phyloP scores from a whole-genome alignment of 2,888 invertebrate genomes.

The Chrysolina americana region DNA sequence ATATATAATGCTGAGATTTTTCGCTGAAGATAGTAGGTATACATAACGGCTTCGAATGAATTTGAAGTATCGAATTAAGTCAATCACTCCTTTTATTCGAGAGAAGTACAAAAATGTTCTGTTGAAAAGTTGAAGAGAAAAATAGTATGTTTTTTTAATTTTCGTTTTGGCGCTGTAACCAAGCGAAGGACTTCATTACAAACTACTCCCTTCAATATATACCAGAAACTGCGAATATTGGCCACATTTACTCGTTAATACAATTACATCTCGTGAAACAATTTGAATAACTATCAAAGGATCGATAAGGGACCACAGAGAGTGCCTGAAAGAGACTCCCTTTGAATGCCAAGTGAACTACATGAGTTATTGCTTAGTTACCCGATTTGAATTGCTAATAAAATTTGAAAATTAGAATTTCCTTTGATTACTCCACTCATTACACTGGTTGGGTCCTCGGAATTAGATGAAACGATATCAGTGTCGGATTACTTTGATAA shows the following conservation, averaged over 20 bases:
- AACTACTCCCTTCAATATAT: not conserved
- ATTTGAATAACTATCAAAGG: conserved; percentile 53
- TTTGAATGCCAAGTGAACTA: conserved; percentile 61
- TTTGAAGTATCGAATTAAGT: too few species aligned
- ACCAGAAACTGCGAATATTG: not conserved
- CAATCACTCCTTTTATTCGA: too few species aligned
- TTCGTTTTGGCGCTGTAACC: too few species aligned
- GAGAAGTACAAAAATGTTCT: too few species aligned
- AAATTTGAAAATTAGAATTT: conserved; percentile 63
- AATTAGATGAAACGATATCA: conserved; percentile 4
- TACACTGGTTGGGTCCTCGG: conserved; percentile 2
- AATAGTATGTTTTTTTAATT: too few species aligned
- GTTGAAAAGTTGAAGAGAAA: too few species aligned
- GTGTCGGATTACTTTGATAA: not conserved
- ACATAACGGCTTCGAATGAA: too few species aligned
- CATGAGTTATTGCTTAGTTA: conserved; percentile 63
- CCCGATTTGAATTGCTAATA: conserved; percentile 65
- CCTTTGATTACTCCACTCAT: conserved; percentile 55
- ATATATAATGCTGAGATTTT: too few species aligned
- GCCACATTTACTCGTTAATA: conserved; percentile 35
- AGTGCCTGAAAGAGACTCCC: conserved; percentile 46
- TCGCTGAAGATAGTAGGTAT: too few species aligned
- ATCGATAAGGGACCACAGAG: conserved; percentile 55
- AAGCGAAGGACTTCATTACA: not conserved
- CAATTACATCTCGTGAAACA: conserved; percentile 49